Base-by-base conservation (phyloP, 2,888 invertebrate genomes). In the Apantesis nais region DNA sequence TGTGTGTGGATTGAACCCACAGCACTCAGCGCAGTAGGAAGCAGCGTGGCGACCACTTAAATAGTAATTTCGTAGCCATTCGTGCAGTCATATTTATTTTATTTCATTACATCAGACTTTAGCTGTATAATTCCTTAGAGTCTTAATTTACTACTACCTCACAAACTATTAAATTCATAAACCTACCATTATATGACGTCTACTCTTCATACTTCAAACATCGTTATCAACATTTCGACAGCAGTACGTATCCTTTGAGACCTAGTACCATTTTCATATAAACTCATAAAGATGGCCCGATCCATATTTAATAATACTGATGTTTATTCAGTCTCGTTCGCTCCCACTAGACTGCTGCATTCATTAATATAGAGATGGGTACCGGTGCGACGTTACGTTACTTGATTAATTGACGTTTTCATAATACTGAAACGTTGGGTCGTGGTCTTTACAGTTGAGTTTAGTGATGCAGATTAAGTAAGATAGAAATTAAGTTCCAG, bases 231-330 rank as follows among this genome's bases (percentile, higher is more conserved):
- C 37, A 66, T 66, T 39, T 19, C 31, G 25, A 19, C 37, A 61
- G 29, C 34, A 19, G 34, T 12, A 37, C 25, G 2, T 25, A 31
- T 61, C 60, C 60, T 48, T 58, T 58, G 68, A 68, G 63, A 68
- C 39, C 25, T 41, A 52, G 34, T 41, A 25, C 72, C 70, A 69
- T 80, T 78, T 74, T 71, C 72, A 78, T 68, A 76, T 75, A 71
- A 68, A 73, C 68, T 73, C 62, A 60, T 66, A 66, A 66, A 58
- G 19, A 58, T 39, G n/a, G 8, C 19, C 37, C 39, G 68, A 78
- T 80, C 77, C 80, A 80, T 80, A 80, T 80, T 80, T 80, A 80
- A 80, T 80, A 77, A 71, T 63, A n/a, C 65, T 71, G 74, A 80
- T 77, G 77, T 80, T 75, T 74, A 78, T 79, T 73, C 70, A 65